A percentile compares a stretch with the other conserved stretches of the same genome.
phyloP scores from a whole-genome alignment of 92 coral and sea anemone species.

The Phenganax marumi region DNA sequence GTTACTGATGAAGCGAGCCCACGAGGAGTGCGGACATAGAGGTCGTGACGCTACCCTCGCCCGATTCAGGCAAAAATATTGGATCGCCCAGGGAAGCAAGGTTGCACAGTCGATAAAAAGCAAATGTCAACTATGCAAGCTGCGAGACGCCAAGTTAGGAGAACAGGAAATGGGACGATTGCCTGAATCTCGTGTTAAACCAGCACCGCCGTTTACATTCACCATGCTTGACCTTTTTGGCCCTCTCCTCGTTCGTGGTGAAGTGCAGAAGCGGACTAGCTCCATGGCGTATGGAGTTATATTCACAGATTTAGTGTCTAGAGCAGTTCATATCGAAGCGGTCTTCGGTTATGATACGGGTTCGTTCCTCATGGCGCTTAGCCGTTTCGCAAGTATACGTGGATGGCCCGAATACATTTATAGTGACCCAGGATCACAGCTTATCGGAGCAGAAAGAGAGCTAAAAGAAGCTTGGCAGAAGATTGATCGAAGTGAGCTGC shows the following conservation, averaged over 20 bases:
- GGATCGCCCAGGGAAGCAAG: constrained; percentile 46
- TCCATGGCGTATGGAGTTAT: constrained; percentile 33
- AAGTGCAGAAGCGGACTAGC: constrained; percentile 39
- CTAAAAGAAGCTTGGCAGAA: constrained; percentile 64
- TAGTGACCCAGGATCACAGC: constrained; percentile 74
- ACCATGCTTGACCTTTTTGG: constrained; percentile 56
- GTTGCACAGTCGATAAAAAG: constrained; percentile 32
- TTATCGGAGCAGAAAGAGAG: constrained; percentile 61
- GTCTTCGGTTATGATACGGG: constrained; percentile 64
- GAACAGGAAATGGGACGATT: constrained; percentile 47
- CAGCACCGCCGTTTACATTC: constrained; percentile 34
- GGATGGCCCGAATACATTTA: constrained; percentile 66
- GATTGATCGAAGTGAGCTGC: constrained; percentile 41
- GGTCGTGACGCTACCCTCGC: constrained; percentile 46
- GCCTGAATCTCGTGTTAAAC: constrained; percentile 39
- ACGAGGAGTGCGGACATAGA: constrained; percentile 35
- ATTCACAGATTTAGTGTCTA: constrained; percentile 53
- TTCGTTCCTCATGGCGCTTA: constrained; percentile 62
- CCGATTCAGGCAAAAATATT: constrained; percentile 40
- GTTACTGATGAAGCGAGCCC: constrained; percentile 60
- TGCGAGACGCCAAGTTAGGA: constrained; percentile 24
- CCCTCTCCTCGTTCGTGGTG: constrained; percentile 20
- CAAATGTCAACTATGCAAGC: constrained; percentile 34
- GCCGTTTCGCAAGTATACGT: constrained; percentile 64
- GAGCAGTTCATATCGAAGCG: constrained; percentile 69